A percentile compares a stretch with the other conserved stretches of the same genome.
Conservation (phyloP, 1,140 invertebrate genomes). For the Cardiocondyla obscurior region DNA sequence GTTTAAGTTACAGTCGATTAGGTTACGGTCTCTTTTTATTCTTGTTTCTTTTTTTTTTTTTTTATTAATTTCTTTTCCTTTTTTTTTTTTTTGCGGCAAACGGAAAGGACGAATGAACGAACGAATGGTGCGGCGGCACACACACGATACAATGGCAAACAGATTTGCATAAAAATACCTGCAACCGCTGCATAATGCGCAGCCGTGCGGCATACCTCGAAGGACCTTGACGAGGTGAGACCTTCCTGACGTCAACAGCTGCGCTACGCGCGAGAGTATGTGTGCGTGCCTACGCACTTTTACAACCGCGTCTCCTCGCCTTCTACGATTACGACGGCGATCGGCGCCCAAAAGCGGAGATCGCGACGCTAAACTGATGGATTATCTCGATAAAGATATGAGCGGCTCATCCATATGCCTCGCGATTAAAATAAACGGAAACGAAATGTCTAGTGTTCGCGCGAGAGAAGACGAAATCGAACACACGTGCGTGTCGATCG, state of each 20-base stretch:
- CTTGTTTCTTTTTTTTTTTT: conserved; percentile 13
- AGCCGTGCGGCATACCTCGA: conserved; percentile 10
- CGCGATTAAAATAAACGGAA: neutral
- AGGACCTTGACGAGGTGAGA: conserved; percentile 72
- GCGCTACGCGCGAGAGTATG: conserved; percentile 27
- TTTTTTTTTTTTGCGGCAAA: conserved; percentile 12
- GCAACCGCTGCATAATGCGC: conserved; percentile 67
- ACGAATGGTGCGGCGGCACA: conserved; percentile 33
- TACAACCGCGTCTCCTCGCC: conserved; percentile 28
- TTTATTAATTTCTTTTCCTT: too few relatives aligned
- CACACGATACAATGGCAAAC: conserved; percentile 68
- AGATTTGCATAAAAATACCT: conserved; percentile 78
- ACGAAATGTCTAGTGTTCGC: conserved; percentile 6
- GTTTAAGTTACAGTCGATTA: conserved; percentile 46
- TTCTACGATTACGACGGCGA: neutral
- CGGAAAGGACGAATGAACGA: neutral
- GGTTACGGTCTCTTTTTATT: conserved; percentile 20
- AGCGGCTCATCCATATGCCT: neutral
- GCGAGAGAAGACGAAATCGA: neutral
- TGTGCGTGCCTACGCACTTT: conserved; percentile 58
- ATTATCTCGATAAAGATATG: neutral
- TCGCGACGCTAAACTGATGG: neutral
- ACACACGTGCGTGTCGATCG: neutral
- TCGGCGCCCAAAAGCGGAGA: conserved; percentile 24
- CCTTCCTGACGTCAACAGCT: conserved; percentile 70